These are phyloP conservation scores for Temnothorax nylanderi DNA, from an alignment of 1,140 invertebrate species.

Conservation along the genomic window DNA sequence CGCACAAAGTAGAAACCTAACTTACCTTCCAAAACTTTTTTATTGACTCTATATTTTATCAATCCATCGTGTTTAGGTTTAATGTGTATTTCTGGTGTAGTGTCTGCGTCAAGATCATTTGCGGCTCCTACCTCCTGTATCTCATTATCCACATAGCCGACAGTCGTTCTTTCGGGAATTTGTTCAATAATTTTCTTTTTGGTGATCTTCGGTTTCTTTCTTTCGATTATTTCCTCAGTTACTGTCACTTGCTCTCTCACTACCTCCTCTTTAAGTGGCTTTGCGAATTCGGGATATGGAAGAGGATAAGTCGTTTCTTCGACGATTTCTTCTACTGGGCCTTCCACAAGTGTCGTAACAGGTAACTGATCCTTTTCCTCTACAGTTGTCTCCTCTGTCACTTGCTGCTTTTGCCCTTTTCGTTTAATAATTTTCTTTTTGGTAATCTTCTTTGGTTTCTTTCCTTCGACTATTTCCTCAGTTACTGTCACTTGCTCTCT, in stretches of 20 bases:
- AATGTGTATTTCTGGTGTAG: conserved; percentile 75
- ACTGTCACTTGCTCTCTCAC: neutral
- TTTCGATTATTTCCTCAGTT: no score
- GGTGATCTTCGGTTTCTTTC: conserved; percentile 43
- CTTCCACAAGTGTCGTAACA: conserved; percentile 69
- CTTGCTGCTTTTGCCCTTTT: conserved; percentile 77
- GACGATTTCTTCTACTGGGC: conserved; percentile 77
- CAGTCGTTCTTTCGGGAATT: conserved; percentile 75
- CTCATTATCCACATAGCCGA: conserved; percentile 81
- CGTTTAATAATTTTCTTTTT: conserved; percentile 81
- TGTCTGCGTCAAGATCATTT: conserved; percentile 73
- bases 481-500: conserved; percentile 77
- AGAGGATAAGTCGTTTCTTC: conserved; percentile 28
- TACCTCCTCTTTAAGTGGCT: conserved; percentile 72
- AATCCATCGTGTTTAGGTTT: conserved; percentile 76
- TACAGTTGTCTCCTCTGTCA: conserved; percentile 76
- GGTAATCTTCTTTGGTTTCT: conserved; percentile 73
- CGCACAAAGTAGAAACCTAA: conserved; percentile 44
- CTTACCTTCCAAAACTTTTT: conserved; percentile 75
- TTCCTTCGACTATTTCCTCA: conserved; percentile 24
- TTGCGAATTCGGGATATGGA: neutral
- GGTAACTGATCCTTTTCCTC: conserved; percentile 78
- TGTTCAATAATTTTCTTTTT: conserved; percentile 62
- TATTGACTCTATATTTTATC: conserved; percentile 72
- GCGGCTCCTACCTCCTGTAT: conserved; percentile 75